Conservation (phyloP, 2,113 vertebrate species). For the Thunnus maccoyii region DNA sequence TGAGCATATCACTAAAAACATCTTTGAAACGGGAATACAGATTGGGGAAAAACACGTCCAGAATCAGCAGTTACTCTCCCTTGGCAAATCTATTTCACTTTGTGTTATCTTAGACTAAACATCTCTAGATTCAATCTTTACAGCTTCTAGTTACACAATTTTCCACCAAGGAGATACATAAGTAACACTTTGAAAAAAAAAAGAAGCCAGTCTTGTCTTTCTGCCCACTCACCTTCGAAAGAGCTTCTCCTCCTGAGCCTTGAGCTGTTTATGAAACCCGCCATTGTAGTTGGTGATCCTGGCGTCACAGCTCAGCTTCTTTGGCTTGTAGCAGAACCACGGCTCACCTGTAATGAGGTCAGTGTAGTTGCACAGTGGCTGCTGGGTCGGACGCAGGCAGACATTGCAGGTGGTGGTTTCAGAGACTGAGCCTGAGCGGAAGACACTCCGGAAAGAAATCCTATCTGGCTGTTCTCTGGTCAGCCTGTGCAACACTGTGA, state of each 20-base stretch:
- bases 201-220: neutral
- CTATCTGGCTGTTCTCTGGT: constrained; percentile 89
- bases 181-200: too few species aligned
- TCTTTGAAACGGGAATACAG: too few species aligned
- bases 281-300: constrained; percentile 89
- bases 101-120: too few species aligned
- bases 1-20: too few species aligned
- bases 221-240: constrained; percentile 86
- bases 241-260: constrained; percentile 84
- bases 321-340: constrained; percentile 95
- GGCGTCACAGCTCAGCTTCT: constrained; percentile 87
- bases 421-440: constrained; percentile 87
- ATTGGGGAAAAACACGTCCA: too few species aligned
- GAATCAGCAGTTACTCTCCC: too few species aligned
- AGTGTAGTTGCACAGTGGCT: constrained; percentile 92
- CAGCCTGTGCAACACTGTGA: constrained; percentile 88
- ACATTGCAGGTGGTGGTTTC: constrained; percentile 91
- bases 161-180: neutral
- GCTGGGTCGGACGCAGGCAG: constrained; percentile 82
- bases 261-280: constrained; percentile 85
- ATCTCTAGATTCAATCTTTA: too few species aligned
- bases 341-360: constrained; percentile 91
- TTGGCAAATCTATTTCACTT: too few species aligned
- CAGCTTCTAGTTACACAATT: too few species aligned
- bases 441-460: constrained; percentile 90